Conservation (phyloP, 1,140 invertebrate species). For the Aphelenchoides besseyi region DNA sequence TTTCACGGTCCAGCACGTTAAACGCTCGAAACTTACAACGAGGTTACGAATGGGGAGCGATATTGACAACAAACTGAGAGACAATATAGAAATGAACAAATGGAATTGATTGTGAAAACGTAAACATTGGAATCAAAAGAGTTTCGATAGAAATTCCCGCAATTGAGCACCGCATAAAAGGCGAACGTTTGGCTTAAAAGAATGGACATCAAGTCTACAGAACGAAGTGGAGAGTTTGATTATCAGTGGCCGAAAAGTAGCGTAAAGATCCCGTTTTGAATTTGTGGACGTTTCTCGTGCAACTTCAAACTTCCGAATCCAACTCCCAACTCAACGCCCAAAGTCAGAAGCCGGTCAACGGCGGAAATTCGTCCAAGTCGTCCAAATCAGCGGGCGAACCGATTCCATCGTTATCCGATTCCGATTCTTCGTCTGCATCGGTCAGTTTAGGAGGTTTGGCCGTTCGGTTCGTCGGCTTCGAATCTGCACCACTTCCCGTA, state of each 20-base stretch:
- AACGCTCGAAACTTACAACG: background rate
- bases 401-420: background rate
- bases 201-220: too few species aligned
- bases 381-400: background rate
- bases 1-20: background rate
- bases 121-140: too few species aligned
- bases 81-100: background rate
- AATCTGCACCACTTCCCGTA: background rate
- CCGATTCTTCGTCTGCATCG: background rate
- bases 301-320: too few species aligned
- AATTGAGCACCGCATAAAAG: background rate
- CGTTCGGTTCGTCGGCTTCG: background rate
- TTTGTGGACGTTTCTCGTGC: background rate
- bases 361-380: conserved; percentile 12
- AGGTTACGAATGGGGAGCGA: background rate
- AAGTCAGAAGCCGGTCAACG: background rate
- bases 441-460: background rate
- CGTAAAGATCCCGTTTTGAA: background rate
- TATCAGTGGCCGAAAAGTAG: too few species aligned
- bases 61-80: background rate
- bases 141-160: background rate
- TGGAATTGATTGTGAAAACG: background rate
- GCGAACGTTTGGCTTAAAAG: background rate
- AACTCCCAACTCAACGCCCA: background rate
- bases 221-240: too few species aligned